A percentile compares a stretch with the other conserved stretches of the same genome.
Conservation (phyloP, 2,113 vertebrate genomes). For the Pluvialis apricaria region DNA sequence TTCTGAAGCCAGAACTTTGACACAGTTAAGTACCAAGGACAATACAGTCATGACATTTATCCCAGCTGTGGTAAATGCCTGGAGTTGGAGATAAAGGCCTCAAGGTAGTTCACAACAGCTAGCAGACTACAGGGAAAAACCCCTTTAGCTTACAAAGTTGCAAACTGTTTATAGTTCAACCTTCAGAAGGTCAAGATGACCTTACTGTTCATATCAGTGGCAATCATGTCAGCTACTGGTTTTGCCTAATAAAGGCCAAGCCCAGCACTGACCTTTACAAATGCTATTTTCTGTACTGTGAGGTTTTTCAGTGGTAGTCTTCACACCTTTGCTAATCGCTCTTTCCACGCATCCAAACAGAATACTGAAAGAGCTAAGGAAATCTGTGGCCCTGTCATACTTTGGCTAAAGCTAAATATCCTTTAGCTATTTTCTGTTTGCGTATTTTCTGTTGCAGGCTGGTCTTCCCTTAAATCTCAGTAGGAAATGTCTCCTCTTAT, state of each 20-base stretch:
- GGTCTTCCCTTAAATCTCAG: background rate
- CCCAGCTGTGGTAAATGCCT: background rate
- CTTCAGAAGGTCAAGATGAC: background rate
- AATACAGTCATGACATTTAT: background rate
- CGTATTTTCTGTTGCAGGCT: background rate
- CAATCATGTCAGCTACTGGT: background rate
- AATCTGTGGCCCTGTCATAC: background rate
- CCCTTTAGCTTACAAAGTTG: background rate
- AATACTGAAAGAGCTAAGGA: background rate
- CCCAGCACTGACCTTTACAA: background rate
- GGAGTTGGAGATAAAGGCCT: background rate
- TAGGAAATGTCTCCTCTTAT: background rate
- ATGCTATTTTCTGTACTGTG: background rate
- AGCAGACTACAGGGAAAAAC: background rate
- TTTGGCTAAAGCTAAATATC: background rate
- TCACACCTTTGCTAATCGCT: background rate
- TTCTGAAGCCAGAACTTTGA: background rate
- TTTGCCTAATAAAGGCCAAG: background rate
- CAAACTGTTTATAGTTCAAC: background rate
- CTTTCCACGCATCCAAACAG: background rate
- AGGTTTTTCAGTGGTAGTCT: background rate
- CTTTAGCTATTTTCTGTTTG: background rate
- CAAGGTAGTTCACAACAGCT: background rate
- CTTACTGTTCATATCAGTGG: background rate
- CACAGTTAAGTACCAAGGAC: background rate